phyloP scores from a whole-genome alignment of 2,113 vertebrate species.

The Saguinus imperator region DNA sequence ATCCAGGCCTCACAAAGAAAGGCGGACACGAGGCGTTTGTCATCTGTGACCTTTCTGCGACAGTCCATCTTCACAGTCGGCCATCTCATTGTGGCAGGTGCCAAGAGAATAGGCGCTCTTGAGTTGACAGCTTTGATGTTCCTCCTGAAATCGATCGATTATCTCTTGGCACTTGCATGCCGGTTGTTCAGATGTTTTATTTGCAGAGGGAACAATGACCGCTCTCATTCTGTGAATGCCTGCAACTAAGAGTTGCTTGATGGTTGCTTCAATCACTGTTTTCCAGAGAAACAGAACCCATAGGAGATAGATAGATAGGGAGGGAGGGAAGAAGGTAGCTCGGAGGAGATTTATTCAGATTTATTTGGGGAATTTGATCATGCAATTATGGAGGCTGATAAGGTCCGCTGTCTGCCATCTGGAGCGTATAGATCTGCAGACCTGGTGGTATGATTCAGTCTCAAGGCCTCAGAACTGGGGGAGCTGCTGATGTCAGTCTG shows the following conservation, averaged over 20 bases:
- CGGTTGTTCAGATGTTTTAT: neutral
- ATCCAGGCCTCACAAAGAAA: neutral
- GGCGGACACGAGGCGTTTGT: neutral
- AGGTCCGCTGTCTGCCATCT: neutral
- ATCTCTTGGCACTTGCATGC: neutral
- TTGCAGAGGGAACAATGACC: neutral
- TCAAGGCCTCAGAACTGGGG: neutral
- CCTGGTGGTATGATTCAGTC: neutral
- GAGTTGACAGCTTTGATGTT: neutral
- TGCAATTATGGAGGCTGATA: neutral
- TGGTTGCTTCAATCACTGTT: neutral
- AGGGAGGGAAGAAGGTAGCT: neutral
- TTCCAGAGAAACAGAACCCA: neutral
- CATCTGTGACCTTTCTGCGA: neutral
- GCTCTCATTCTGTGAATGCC: rapidly evolving
- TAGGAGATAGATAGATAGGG: neutral
- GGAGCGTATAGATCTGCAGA: neutral
- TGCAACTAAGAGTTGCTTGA: neutral
- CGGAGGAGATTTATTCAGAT: too few relatives aligned
- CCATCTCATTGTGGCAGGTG: neutral
- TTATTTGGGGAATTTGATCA: neutral
- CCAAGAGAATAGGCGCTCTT: neutral
- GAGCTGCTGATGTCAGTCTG: neutral
- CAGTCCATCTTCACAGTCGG: neutral
- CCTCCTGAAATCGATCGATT: neutral